Percentiles rank a stretch among this genome's conserved stretches.
These are phyloP conservation scores for Gymnothorax javanicus DNA, from an alignment of 2,797 vertebrate species.

Conservation along the genomic window DNA sequence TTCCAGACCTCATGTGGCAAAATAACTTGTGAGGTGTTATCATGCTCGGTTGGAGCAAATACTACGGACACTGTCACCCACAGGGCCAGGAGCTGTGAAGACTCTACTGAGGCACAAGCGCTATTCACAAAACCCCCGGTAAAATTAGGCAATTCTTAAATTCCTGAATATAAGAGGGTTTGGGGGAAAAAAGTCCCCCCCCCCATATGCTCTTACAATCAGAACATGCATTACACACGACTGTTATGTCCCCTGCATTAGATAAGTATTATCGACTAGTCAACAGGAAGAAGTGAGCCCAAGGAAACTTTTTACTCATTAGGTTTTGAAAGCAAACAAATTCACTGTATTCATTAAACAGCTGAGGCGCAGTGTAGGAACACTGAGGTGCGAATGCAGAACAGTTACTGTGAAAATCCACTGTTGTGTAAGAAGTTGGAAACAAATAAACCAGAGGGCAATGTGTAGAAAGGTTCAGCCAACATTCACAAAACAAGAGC, in stretches of 20 bases:
- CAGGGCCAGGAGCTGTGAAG: no score
- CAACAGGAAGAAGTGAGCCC: no score
- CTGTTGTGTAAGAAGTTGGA: background rate
- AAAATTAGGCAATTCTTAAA: no score
- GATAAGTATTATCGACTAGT: no score
- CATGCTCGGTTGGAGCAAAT: no score
- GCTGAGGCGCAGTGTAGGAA: background rate
- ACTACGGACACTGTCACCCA: no score
- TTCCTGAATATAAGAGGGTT: no score
- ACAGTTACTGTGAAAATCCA: background rate
- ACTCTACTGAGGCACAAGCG: no score
- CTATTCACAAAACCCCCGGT: no score
- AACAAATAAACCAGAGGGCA: background rate
- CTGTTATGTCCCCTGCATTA: conserved; percentile 14
- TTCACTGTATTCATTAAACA: background rate
- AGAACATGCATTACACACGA: background rate
- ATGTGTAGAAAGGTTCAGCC: background rate
- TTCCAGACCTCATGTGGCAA: no score
- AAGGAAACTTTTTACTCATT: background rate
- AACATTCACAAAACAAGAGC: background rate
- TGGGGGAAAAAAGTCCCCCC: background rate
- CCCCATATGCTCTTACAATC: no score
- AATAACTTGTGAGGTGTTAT: no score
- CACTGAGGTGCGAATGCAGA: background rate
- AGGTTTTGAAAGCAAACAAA: background rate